Percentiles rank a stretch among this genome's conserved stretches.
Evolutionary conservation across 2,113 vertebrate genomes (phyloP).

Genomic region (Leucoraja erinaceus): DNA sequence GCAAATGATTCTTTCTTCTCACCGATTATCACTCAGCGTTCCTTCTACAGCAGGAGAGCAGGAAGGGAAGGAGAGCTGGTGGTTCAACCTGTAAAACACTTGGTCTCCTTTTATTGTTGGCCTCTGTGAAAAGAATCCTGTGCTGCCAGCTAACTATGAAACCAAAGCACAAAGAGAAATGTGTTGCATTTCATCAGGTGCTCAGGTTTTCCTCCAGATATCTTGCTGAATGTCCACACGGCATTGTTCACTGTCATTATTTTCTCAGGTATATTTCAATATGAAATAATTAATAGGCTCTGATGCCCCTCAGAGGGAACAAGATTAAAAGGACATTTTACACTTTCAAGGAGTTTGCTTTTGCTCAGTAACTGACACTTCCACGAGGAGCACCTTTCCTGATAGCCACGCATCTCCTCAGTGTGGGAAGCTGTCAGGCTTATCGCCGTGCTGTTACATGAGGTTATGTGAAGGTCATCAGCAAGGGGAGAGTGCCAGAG

Average conservation of each 20-base stretch:
- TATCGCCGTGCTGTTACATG: too few species aligned
- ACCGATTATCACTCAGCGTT: neutral
- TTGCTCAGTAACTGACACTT: constrained; percentile 9
- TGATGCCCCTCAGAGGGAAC: neutral
- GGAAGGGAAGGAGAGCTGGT: neutral
- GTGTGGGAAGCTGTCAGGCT: neutral
- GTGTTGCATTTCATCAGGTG: neutral
- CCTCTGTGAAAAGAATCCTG: neutral
- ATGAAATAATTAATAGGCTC: neutral
- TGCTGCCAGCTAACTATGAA: neutral
- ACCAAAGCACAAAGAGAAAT: neutral
- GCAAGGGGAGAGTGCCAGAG: neutral
- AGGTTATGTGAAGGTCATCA: constrained; percentile 18
- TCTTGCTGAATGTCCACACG: neutral
- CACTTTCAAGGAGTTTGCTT: neutral
- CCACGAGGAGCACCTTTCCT: neutral
- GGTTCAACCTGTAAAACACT: neutral
- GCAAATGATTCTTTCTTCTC: neutral
- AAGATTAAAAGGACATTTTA: neutral
- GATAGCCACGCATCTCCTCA: neutral
- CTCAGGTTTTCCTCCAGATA: neutral
- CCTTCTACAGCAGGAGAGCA: neutral
- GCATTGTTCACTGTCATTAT: neutral
- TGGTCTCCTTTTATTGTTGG: too few species aligned
- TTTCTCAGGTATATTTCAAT: neutral